A percentile compares a stretch with the other conserved stretches of the same genome.
These are phyloP conservation scores for Zoanthus sansibaricus DNA, from an alignment of 92 coral and sea anemone species.

Conservation along the genomic window DNA sequence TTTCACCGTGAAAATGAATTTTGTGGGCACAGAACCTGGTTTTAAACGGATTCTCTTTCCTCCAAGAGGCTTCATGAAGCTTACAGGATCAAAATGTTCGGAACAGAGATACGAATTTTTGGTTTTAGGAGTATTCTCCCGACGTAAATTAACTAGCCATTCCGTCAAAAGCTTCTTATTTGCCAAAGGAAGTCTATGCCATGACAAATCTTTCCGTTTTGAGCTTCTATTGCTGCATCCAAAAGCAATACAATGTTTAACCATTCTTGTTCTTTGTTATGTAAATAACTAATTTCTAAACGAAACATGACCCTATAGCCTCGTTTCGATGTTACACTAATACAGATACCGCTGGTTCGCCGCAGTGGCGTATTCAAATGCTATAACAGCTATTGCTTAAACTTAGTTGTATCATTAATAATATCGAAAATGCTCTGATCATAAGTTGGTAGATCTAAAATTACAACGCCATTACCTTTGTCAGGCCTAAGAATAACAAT, in stretches of 20 bases:
- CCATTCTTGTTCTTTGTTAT: constrained; percentile 5
- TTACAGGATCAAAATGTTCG: constrained; percentile 14
- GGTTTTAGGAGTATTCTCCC: constrained; percentile 24
- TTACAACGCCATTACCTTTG: too few species aligned
- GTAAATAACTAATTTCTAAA: background rate
- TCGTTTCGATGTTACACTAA: background rate
- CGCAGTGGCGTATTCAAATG: constrained; percentile 7
- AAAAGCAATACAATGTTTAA: constrained; percentile 39
- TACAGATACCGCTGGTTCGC: constrained; percentile 8
- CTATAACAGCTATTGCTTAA: background rate
- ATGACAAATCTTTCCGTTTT: constrained; percentile 18
- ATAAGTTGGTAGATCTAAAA: too few species aligned
- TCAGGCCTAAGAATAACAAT: too few species aligned
- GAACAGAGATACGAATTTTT: constrained; percentile 25
- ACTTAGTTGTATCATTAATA: too few species aligned
- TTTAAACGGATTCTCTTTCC: background rate
- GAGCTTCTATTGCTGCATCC: constrained; percentile 34
- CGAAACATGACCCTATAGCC: constrained; percentile 17
- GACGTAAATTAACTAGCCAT: constrained; percentile 37
- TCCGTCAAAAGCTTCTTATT: constrained; percentile 19
- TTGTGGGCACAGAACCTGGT: background rate
- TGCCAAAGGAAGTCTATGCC: constrained; percentile 21
- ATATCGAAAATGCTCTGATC: too few species aligned
- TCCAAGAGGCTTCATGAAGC: constrained; percentile 11
- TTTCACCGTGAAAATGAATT: background rate